Evolutionary conservation across 2,797 vertebrate species (phyloP), one percentile per base, ranked within the genome.

Genomic region (Anomalospiza imberbis): DNA sequence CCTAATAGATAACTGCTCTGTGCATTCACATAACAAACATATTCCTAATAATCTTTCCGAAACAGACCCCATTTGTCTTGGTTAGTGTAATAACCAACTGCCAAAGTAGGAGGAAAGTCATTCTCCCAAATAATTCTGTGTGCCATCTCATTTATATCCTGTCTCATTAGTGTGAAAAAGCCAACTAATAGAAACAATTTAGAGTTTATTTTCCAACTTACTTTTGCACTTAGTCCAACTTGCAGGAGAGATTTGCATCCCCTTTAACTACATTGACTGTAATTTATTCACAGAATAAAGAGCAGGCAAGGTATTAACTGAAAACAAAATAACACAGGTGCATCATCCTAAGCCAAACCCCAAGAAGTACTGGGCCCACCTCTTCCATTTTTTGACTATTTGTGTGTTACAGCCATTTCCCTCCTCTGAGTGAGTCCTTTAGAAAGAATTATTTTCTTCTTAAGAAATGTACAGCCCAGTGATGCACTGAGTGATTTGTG

Each of bases 21-120:
- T 58, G 82, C 12, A 48, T 40, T 57, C 71, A 45, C 44, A 58
- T 22, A 91, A 61, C 58, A 78, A 70, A 74, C n/a, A 36, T 31
- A 63, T 72, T 80, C 60, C 48, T 47, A 88, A 91, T 91, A 82
- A 89, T 65, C 78, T 62, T 45, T 51, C 63, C 8, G 2, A 85
- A 85, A 57, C 36, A 66, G 82, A 44, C 10, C 36, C 48, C 87
- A 75, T 93, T 92, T 90, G 87, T 97, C 88, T 96, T 50, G 47
- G 38, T 94, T 94, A 93, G 42, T 7, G 4, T 40, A 57, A 67
- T 71, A 89, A 68, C 44, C 66, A 29, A 32, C 42, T 78, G 78
- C 53, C 53, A 51, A 45, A 85, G 78, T 12, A 65, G 2, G 21
- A 89, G 85, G 57, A 57, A 65, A 95, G 34, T 36, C 15, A 42